phyloP scores from a whole-genome alignment of 2,113 vertebrate genomes.

The Muntiacus muntjak region DNA sequence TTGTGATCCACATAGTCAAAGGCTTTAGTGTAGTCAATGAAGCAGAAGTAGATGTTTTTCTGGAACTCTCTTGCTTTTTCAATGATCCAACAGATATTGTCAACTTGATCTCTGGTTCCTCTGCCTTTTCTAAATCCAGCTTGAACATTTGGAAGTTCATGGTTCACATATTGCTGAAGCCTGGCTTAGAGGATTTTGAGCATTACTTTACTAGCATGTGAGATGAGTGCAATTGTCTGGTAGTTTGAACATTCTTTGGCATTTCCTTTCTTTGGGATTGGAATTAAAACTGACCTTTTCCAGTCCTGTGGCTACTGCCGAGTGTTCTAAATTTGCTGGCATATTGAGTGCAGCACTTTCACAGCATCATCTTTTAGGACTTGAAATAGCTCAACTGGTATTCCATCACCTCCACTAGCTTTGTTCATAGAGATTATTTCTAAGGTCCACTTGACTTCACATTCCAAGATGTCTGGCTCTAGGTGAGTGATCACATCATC shows the following conservation, averaged over 20 bases:
- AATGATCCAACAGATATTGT: fast-evolving
- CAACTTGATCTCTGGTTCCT: neutral
- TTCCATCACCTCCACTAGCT: neutral
- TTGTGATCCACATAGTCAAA: neutral
- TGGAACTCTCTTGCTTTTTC: neutral
- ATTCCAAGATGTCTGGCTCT: neutral
- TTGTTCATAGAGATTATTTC: neutral
- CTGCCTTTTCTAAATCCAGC: neutral
- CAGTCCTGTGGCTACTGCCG: neutral
- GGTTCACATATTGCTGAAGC: neutral
- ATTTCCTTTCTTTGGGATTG: neutral
- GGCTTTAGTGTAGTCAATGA: neutral
- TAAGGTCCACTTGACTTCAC: neutral
- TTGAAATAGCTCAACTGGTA: neutral
- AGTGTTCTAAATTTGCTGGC: neutral
- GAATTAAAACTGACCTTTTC: neutral
- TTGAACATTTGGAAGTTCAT: neutral
- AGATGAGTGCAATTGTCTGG: neutral
- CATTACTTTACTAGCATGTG: neutral
- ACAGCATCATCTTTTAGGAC: neutral
- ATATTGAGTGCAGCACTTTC: neutral
- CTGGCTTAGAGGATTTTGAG: neutral
- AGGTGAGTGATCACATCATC: neutral
- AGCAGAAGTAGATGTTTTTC: neutral
- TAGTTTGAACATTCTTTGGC: neutral